Percentiles rank a stretch among this genome's conserved stretches.
These are phyloP conservation scores for Onchidella celtica DNA, from an alignment of 2,888 invertebrate genomes.

Conservation along the genomic window DNA sequence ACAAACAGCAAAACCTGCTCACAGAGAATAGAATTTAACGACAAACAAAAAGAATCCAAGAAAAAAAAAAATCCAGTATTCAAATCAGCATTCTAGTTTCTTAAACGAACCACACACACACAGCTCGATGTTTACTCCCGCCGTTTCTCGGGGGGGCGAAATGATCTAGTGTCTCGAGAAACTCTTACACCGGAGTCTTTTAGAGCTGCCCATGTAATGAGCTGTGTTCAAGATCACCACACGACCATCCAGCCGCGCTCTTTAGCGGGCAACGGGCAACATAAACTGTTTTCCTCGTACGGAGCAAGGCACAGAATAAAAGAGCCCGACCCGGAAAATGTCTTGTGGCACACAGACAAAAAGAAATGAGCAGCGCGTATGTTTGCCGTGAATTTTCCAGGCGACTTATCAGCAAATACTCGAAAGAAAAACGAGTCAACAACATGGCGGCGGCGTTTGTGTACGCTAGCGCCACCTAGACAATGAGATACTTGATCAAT, in stretches of 20 bases:
- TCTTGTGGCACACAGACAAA: constrained; percentile 10
- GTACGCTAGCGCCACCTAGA: constrained; percentile 46
- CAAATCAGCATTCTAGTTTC: no score
- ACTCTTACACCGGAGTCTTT: background rate
- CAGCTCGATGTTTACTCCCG: background rate
- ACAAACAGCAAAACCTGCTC: no score
- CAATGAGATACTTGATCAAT: constrained; percentile 44
- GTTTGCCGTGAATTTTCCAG: constrained; percentile 55
- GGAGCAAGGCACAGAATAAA: background rate
- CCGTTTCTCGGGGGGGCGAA: background rate
- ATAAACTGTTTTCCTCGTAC: background rate
- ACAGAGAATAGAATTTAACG: no score
- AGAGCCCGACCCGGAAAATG: background rate
- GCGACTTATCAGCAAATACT: constrained; percentile 55
- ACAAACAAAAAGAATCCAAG: no score
- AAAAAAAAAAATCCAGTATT: no score
- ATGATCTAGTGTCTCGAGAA: background rate
- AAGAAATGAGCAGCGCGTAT: constrained; percentile 35
- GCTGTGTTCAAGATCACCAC: background rate
- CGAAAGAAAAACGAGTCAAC: constrained; percentile 49
- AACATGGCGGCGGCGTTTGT: constrained; percentile 46
- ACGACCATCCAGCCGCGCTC: background rate
- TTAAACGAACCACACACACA: background rate
- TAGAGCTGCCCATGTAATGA: background rate
- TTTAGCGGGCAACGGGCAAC: background rate